Evolutionary conservation across 1,140 invertebrate species (phyloP).

Genomic region (Dendroctonus ponderosae): DNA sequence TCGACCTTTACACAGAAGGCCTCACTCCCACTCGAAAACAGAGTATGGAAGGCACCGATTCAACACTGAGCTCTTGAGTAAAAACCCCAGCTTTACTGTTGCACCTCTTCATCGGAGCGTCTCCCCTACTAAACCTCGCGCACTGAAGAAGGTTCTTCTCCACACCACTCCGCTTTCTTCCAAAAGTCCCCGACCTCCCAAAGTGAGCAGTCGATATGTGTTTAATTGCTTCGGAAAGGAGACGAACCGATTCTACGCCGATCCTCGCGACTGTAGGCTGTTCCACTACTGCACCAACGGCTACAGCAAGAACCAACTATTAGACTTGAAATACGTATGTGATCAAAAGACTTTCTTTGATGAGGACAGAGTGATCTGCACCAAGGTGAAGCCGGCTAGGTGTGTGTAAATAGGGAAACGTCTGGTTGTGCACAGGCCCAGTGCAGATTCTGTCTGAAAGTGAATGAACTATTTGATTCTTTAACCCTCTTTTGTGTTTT

Average conservation of each 20-base stretch:
- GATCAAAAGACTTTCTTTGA: conserved; percentile 59
- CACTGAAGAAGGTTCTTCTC: conserved; percentile 35
- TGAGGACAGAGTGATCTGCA: conserved; percentile 56
- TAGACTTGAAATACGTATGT: conserved; percentile 62
- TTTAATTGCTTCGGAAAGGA: conserved; percentile 60
- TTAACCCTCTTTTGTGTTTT: no score
- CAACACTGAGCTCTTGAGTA: conserved; percentile 33
- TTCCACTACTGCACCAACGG: conserved; percentile 63
- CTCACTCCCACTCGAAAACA: conserved; percentile 11
- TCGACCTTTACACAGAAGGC: conserved; percentile 21
- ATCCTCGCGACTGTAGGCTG: conserved; percentile 58
- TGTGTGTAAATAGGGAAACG: conserved; percentile 41
- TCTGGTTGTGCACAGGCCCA: background rate
- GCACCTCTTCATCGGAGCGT: conserved; percentile 44
- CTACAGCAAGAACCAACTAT: conserved; percentile 56
- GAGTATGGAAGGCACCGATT: conserved; percentile 37
- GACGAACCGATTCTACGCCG: conserved; percentile 59
- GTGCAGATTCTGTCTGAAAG: background rate
- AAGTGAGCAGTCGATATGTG: conserved; percentile 36
- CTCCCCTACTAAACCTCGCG: conserved; percentile 42
- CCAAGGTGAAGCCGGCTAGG: conserved; percentile 45
- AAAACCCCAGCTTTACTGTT: conserved; percentile 36
- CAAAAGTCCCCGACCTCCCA: conserved; percentile 14
- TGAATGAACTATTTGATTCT: no score
- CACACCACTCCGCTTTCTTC: conserved; percentile 42